These are phyloP conservation scores for Dasypogon diadema DNA, from an alignment of 2,888 invertebrate genomes.

Conservation along the genomic window DNA sequence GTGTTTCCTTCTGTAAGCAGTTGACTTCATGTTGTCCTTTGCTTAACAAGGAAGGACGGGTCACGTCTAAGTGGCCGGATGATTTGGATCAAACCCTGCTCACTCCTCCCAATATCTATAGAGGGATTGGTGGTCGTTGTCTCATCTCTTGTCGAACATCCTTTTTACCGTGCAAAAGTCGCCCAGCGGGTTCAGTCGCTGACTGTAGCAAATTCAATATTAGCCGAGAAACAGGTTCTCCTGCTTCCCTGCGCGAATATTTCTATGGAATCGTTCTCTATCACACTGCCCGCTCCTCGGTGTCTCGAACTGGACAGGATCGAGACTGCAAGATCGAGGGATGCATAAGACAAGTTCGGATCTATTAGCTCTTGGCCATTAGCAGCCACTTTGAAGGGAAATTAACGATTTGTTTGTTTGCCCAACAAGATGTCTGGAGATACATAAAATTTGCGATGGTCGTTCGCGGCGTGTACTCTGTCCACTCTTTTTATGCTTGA, in stretches of 20 bases:
- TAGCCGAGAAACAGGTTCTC: not conserved
- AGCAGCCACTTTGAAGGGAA: conserved; percentile 50
- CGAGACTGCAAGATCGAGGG: no score
- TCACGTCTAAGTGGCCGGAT: conserved; percentile 36
- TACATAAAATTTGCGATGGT: no score
- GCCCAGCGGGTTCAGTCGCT: not conserved
- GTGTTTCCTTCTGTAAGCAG: not conserved
- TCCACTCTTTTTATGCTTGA: no score
- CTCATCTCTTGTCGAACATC: conserved; percentile 51
- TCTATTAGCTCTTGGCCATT: conserved; percentile 37
- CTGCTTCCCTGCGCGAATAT: not conserved
- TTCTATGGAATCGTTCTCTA: no score
- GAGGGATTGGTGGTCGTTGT: conserved; percentile 5
- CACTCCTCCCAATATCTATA: conserved; percentile 37
- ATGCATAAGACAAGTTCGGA: no score
- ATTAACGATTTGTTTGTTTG: conserved; percentile 56
- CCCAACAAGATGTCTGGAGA: not conserved
- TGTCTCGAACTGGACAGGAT: no score
- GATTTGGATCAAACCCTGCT: conserved; percentile 41
- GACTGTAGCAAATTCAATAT: conserved; percentile 4
- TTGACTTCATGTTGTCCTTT: conserved; percentile 40
- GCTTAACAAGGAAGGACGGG: conserved; percentile 53
- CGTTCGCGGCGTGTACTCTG: no score
- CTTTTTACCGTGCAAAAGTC: not conserved
- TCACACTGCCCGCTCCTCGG: no score